phyloP scores from a whole-genome alignment of 2,113 vertebrate genomes.

The Oxyruncus cristatus region DNA sequence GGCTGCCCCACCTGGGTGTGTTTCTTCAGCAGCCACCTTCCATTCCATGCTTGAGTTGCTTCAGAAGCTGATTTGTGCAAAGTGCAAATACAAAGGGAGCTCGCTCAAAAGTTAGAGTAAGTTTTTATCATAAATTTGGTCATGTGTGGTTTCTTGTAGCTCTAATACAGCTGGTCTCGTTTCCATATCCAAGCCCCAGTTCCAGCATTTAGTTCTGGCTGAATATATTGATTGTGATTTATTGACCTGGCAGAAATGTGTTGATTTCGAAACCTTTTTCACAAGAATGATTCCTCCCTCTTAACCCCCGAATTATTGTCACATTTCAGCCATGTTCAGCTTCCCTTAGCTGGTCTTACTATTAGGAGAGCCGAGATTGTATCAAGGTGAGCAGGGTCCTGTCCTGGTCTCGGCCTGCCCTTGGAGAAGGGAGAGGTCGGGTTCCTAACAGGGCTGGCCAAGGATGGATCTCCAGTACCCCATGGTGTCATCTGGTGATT shows the following conservation, averaged over 20 bases:
- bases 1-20: background rate
- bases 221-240: background rate
- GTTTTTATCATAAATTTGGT: background rate
- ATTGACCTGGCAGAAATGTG: background rate
- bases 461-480: background rate
- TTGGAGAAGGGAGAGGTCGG: background rate
- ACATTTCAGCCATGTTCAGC: background rate
- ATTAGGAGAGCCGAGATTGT: background rate
- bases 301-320: background rate
- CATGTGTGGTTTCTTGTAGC: accelerated
- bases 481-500: background rate
- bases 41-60: background rate
- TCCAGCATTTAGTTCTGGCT: background rate
- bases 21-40: background rate
- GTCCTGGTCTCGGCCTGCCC: background rate
- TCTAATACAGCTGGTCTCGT: background rate
- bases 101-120: background rate
- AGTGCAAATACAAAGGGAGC: background rate
- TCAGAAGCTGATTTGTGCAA: background rate
- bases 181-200: background rate
- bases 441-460: background rate
- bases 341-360: background rate
- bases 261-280: background rate
- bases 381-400: background rate
- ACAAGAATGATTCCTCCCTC: background rate